Base-by-base conservation (phyloP, 2,113 vertebrate genomes). In the Gasterosteus aculeatus region DNA sequence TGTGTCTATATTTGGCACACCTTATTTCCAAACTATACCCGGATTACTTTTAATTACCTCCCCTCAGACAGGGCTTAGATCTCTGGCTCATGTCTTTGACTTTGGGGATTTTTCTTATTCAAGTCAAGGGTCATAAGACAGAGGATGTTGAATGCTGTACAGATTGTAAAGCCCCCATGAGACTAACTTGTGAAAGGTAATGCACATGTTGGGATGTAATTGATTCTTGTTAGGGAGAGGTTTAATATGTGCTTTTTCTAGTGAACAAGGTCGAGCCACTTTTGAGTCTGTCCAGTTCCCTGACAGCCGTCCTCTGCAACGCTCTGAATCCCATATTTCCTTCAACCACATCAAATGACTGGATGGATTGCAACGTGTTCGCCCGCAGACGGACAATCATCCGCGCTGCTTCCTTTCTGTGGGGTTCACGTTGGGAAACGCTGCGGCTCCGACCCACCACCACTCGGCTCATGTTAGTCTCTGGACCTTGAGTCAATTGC, bases 401-500 rank as follows among this genome's bases (percentile, higher is more conserved):
- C 63, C 51, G 54, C 56, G 62, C 59, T 62, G 57, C 60, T 68
- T 44, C 38, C 42, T 79, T 62, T 72, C 53, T 71, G 35, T 42
- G 49, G 33, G 39, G 26, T 47, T 39, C 14, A n/a, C 33, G 69
- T 75, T 63, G 58, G 42, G 39, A 80, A 44, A 15, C 58, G 65
- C 71, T 64, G 5, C 2, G 4, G n/a, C 14, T 33, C 56, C 49
- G 41, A 6, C 33, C 44, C 53, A 71, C 46, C 75, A 70, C 69
- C 63, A 51, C 35, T 73, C 42, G 60, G 9, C 49, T 68, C 54
- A 67, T 41, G 62, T 77, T 53, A 58, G 58, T 78, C 51, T 35
- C 46, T 39, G 33, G 62, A 84, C 42, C 62, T 53, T 12, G 5
- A 69, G 53, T 86, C 76, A 78, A 66, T 63, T 66, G 64, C 74